Evolutionary conservation across 2,888 invertebrate species (phyloP).

Genomic region (Pristionchus exspectatus): DNA sequence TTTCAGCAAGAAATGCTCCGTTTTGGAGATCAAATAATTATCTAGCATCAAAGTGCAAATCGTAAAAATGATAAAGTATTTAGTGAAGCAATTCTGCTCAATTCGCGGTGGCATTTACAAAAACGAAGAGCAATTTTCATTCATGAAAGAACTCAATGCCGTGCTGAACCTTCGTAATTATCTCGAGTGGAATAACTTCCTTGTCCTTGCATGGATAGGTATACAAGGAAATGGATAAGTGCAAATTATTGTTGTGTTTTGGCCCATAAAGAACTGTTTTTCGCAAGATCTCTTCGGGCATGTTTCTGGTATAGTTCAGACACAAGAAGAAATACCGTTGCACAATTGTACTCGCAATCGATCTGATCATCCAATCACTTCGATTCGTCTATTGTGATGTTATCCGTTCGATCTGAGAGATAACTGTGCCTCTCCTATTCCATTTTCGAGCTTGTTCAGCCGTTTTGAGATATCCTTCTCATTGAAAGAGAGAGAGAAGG

Average conservation of each 20-base stretch:
- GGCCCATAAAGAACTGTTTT: neutral
- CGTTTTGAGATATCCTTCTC: slow-evolving; percentile 23
- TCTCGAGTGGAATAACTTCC: neutral
- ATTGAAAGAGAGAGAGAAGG: neutral
- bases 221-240: neutral
- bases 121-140: no score
- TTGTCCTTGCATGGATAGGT: neutral
- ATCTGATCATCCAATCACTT: neutral
- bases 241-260: neutral
- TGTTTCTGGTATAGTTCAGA: neutral
- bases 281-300: neutral
- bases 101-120: no score
- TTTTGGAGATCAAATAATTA: no score
- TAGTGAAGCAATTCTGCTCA: no score
- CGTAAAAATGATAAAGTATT: no score
- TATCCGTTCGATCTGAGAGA: neutral
- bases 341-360: neutral
- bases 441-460: neutral
- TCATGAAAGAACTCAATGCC: no score
- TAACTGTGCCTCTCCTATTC: neutral
- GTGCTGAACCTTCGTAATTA: no score
- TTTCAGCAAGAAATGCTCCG: no score
- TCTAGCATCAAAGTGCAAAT: no score
- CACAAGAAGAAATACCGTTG: neutral
- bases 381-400: neutral